phyloP scores from a whole-genome alignment of 2,888 invertebrate genomes.

The Cyaniris semiargus region DNA sequence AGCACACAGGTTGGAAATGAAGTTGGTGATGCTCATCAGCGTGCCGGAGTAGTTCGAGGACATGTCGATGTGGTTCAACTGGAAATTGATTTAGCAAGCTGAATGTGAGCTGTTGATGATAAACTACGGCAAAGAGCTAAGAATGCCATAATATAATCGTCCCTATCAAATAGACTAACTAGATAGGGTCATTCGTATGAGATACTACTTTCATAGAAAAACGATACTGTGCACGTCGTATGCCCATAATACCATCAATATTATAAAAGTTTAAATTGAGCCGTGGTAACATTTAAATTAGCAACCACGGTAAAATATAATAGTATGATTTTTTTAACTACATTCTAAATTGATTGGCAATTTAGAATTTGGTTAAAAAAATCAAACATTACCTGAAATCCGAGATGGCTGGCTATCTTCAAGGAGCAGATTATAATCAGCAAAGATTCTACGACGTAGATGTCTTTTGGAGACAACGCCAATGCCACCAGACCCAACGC shows the following conservation, averaged over 20 bases:
- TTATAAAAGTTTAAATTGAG: no score
- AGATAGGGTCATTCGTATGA: no score
- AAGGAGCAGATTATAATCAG: background rate
- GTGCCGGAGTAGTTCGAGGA: conserved; percentile 90
- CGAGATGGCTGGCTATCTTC: conserved; percentile 2
- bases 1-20: conserved; percentile 87
- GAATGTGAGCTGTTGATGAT: background rate
- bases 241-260: no score
- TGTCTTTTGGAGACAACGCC: conserved; percentile 1
- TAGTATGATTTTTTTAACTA: no score
- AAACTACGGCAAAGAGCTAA: background rate
- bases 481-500: conserved; percentile 3
- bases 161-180: no score
- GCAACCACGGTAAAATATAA: no score
- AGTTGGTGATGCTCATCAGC: conserved; percentile 91
- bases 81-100: conserved; percentile 42
- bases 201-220: no score
- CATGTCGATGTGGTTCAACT: conserved; percentile 89
- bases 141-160: no score
- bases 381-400: conserved; percentile 14
- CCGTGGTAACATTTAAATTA: no score
- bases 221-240: no score
- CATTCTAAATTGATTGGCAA: no score
- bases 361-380: background rate
- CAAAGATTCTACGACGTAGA: conserved; percentile 2